Evolutionary conservation across 2,113 vertebrate genomes (phyloP).

Genomic region (Globicephala melas): DNA sequence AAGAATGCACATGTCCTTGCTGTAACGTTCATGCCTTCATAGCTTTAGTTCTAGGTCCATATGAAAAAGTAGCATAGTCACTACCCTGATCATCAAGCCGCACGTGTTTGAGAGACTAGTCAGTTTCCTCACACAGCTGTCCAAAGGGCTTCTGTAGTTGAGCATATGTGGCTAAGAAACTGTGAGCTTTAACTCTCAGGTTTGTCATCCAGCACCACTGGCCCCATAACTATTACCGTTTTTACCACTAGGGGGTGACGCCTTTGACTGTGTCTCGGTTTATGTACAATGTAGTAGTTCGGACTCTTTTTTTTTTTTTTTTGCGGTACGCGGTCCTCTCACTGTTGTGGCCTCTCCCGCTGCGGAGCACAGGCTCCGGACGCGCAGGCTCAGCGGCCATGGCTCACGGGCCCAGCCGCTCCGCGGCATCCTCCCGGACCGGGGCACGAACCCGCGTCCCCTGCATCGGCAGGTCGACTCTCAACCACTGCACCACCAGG

Average conservation of each 20-base stretch:
- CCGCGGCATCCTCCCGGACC: too few relatives aligned
- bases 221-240: background rate
- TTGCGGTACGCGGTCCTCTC: too few relatives aligned
- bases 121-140: conserved; percentile 36
- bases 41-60: background rate
- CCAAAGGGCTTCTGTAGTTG: conserved; percentile 52
- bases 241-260: background rate
- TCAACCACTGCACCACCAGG: too few relatives aligned
- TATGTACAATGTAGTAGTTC: conserved; percentile 60
- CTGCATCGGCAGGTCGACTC: too few relatives aligned
- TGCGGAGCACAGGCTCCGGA: too few relatives aligned
- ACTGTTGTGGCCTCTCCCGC: too few relatives aligned
- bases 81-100: background rate
- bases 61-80: background rate
- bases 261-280: background rate
- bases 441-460: too few relatives aligned
- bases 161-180: conserved; percentile 55
- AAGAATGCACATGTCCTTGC: background rate
- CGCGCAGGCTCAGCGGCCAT: too few relatives aligned
- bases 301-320: background rate
- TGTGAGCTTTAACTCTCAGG: conserved; percentile 49
- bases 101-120: conserved; percentile 43
- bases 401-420: too few relatives aligned
- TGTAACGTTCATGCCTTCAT: background rate
- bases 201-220: background rate